Evolutionary conservation across 2,888 invertebrate species (phyloP).

Genomic region (Drosophila siamana): DNA sequence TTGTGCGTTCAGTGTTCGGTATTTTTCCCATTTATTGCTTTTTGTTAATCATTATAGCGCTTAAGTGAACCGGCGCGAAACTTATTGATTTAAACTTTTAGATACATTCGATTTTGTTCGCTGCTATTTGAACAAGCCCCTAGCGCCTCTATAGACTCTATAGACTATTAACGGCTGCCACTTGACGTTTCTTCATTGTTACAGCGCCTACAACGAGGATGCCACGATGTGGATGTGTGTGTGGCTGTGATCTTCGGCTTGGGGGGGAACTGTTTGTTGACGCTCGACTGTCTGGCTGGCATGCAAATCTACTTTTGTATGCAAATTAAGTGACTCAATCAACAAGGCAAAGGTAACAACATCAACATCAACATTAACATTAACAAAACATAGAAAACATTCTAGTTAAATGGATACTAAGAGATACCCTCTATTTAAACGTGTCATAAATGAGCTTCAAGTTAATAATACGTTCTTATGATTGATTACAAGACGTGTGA

Average conservation of each 20-base stretch:
- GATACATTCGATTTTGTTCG: slow-evolving; percentile 49
- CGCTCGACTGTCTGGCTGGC: slow-evolving; percentile 56
- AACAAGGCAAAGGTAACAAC: slow-evolving; percentile 46
- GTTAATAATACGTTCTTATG: neutral
- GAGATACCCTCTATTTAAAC: slow-evolving; percentile 19
- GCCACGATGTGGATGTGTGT: neutral
- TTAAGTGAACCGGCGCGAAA: slow-evolving; percentile 61
- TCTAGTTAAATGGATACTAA: neutral
- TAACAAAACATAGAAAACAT: neutral
- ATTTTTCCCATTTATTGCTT: slow-evolving; percentile 39
- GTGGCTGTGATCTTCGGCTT: slow-evolving; percentile 22
- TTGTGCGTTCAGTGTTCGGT: slow-evolving; percentile 20
- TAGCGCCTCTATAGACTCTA: slow-evolving; percentile 58
- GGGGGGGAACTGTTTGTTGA: slow-evolving; percentile 43
- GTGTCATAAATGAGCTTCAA: neutral
- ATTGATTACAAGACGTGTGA: too few species aligned
- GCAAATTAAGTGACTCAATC: slow-evolving; percentile 82
- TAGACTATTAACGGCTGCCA: slow-evolving; percentile 64
- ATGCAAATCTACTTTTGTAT: slow-evolving; percentile 82
- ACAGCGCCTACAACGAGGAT: slow-evolving; percentile 35
- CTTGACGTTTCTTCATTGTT: slow-evolving; percentile 59
- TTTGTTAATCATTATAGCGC: slow-evolving; percentile 28
- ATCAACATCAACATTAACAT: slow-evolving; percentile 22
- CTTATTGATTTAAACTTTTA: slow-evolving; percentile 77
- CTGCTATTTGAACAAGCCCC: slow-evolving; percentile 64